These are phyloP conservation scores for Charanyca ferruginea DNA, from an alignment of 2,888 invertebrate species.

Conservation along the genomic window DNA sequence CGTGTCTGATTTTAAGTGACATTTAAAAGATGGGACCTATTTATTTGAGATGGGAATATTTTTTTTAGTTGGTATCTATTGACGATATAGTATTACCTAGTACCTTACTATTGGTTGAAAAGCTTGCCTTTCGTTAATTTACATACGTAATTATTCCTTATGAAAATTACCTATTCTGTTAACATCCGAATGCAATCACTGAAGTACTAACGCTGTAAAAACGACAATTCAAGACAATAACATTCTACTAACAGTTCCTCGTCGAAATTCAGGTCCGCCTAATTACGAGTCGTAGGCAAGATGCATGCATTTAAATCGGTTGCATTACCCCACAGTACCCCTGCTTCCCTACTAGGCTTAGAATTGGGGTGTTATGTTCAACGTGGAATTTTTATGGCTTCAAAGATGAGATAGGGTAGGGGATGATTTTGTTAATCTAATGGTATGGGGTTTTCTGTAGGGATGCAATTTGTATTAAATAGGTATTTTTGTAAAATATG, in stretches of 20 bases:
- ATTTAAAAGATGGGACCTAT: too few relatives aligned
- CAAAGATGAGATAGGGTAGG: conserved; percentile 12
- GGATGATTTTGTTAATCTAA: conserved; percentile 32
- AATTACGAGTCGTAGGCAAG: conserved; percentile 68
- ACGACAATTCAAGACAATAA: conserved; percentile 48
- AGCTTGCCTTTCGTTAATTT: too few relatives aligned
- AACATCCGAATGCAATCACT: conserved; percentile 51
- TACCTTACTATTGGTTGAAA: too few relatives aligned
- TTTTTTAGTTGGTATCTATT: too few relatives aligned
- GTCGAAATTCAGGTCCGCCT: conserved; percentile 46
- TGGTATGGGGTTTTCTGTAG: conserved; percentile 10
- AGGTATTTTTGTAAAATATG: too few relatives aligned
- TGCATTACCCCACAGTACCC: conserved; percentile 75
- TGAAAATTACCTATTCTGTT: conserved; percentile 38
- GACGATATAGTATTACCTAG: too few relatives aligned
- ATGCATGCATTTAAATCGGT: conserved; percentile 80
- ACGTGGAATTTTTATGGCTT: conserved; percentile 38
- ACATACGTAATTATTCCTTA: conserved; percentile 17
- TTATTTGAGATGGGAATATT: too few relatives aligned
- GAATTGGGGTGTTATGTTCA: conserved; percentile 16
- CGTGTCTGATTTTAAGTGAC: too few relatives aligned
- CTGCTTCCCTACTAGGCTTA: conserved; percentile 56
- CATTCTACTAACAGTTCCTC: conserved; percentile 50
- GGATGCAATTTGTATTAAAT: conserved; percentile 28
- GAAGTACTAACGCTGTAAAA: conserved; percentile 29